Conservation (phyloP, 2,113 vertebrate genomes). For the Tricholaema leucomelas region DNA sequence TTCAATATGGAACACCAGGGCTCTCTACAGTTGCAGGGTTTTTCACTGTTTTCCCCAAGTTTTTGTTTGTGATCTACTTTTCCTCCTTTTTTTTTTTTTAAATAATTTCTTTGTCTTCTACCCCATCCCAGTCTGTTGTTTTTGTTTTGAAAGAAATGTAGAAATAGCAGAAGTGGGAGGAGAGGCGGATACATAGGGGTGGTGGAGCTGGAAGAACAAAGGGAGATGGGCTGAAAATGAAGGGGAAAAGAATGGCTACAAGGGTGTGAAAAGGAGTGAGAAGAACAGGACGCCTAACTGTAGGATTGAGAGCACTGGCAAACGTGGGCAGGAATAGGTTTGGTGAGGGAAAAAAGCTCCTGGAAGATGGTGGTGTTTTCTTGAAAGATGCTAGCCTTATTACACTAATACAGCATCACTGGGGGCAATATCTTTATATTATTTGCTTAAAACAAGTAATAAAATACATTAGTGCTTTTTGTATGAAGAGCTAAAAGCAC, state of each 20-base stretch:
- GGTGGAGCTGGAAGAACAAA: conserved; percentile 12
- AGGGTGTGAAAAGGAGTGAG: conserved; percentile 12
- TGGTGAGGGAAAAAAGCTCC: not conserved
- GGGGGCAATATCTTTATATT: not conserved
- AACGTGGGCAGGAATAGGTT: not conserved
- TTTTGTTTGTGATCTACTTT: not conserved
- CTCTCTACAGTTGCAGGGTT: not conserved
- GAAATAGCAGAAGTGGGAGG: conserved; percentile 14
- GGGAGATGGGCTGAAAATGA: conserved; percentile 14
- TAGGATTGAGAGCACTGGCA: not conserved
- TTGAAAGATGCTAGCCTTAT: not conserved
- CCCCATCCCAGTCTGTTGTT: not conserved
- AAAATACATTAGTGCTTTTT: not conserved
- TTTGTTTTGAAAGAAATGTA: not conserved
- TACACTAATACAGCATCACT: not conserved
- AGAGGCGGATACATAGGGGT: not conserved
- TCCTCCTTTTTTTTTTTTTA: not conserved
- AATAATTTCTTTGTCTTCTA: not conserved
- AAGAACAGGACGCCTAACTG: not conserved
- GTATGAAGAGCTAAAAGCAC: not conserved
- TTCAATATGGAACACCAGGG: not conserved
- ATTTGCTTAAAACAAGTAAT: not conserved
- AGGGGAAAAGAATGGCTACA: not conserved
- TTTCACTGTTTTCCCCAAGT: not conserved
- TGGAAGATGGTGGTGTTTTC: not conserved